Conservation (phyloP, 2,797 vertebrate genomes). For the Siniperca scherzeri region DNA sequence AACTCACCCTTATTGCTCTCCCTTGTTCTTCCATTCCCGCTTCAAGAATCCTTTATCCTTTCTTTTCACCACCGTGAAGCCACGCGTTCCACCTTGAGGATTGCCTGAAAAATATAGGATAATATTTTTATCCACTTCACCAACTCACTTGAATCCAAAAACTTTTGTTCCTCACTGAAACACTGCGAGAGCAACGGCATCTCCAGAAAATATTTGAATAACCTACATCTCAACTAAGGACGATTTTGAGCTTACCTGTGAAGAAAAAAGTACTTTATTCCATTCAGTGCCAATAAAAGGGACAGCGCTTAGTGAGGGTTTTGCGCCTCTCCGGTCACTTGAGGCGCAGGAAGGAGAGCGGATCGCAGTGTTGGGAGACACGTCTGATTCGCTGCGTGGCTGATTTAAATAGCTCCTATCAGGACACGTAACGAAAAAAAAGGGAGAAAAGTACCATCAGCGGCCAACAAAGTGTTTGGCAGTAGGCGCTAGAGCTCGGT, state of each 20-base stretch:
- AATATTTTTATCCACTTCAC: conserved; percentile 72
- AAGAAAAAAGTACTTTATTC: conserved; percentile 75
- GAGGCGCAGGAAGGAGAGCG: conserved; percentile 50
- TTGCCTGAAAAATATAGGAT: conserved; percentile 76
- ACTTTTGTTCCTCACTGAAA: conserved; percentile 72
- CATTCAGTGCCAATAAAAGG: conserved; percentile 78
- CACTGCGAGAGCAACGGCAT: neutral
- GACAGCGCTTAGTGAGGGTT: conserved; percentile 71
- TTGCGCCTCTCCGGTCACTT: conserved; percentile 75
- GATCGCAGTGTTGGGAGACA: conserved; percentile 73
- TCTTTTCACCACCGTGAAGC: conserved; percentile 75
- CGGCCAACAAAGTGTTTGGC: conserved; percentile 87
- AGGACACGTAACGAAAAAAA: conserved; percentile 73
- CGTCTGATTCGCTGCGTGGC: conserved; percentile 73
- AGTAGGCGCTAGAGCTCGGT: conserved; percentile 73
- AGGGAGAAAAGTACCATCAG: conserved; percentile 79
- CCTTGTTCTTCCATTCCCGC: conserved; percentile 61
- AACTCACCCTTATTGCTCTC: conserved; percentile 87
- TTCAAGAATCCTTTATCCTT: conserved; percentile 74
- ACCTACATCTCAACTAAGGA: conserved; percentile 14
- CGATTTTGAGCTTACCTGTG: conserved; percentile 84
- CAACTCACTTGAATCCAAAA: conserved; percentile 71
- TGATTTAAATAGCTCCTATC: conserved; percentile 86
- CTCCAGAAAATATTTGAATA: conserved; percentile 15
- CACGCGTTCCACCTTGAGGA: conserved; percentile 75